phyloP scores from a whole-genome alignment of 1,140 invertebrate genomes.

The Araneus ventricosus region DNA sequence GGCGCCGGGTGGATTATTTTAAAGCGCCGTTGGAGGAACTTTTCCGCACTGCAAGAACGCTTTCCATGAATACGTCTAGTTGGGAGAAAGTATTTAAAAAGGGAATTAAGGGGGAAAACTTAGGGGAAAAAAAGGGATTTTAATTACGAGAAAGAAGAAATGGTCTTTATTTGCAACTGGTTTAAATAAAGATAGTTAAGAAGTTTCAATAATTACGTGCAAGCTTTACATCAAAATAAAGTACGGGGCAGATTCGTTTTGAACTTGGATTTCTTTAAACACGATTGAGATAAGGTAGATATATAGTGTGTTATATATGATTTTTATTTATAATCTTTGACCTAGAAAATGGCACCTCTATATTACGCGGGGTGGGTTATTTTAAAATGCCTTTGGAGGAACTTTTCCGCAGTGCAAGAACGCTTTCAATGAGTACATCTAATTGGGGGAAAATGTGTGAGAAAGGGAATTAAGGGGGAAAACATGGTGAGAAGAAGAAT shows the following conservation, averaged over 20 bases:
- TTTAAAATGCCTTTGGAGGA: conserved; percentile 14
- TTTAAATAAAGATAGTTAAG: background rate
- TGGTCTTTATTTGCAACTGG: background rate
- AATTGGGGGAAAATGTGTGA: background rate
- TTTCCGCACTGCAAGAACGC: background rate
- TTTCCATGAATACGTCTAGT: background rate
- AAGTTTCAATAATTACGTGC: no score
- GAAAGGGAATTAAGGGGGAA: background rate
- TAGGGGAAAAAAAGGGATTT: background rate
- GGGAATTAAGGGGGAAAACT: background rate
- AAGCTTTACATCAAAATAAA: no score
- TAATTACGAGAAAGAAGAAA: background rate
- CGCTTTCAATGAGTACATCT: background rate
- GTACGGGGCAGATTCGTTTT: no score
- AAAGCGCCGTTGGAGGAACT: background rate
- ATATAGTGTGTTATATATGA: no score
- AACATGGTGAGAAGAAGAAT: background rate
- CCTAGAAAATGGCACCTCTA: background rate
- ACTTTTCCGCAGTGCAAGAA: background rate
- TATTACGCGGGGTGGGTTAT: background rate
- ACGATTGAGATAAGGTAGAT: no score
- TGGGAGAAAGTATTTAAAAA: background rate
- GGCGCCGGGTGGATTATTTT: background rate
- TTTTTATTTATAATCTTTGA: conserved; percentile 15
- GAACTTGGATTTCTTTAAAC: no score